Evolutionary conservation across 2,888 invertebrate genomes (phyloP), one percentile per base, ranked within the genome.

Genomic region (Drosophila birchii): DNA sequence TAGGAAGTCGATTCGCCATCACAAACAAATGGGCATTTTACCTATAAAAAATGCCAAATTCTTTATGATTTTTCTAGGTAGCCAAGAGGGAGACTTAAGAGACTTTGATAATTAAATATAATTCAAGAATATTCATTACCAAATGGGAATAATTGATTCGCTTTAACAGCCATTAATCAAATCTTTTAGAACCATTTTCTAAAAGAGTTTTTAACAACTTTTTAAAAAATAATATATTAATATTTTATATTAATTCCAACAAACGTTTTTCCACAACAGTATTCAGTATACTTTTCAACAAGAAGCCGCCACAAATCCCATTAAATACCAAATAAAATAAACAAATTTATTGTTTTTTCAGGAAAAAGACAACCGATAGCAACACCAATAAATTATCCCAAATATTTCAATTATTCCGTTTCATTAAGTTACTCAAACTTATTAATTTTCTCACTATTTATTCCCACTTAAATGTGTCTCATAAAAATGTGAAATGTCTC

Each of bases 1-100:
- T 69, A 68, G 68, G 68, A 68, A 68, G 67, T 67, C 56, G 55
- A 47, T 68, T 68, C 41, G 38, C 54, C 39, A 64, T 44, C 44
- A 45, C 29, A 32, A n/a, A 57, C 14, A 43, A 34, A 23, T 34
- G 32, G 9, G 5, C 0, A n/a, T 34, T 34, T 51, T 51, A 8
- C 8, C 9, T 16, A 20, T 51, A 9, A 16, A 16, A 20, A 20
- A 51, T 34, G 16, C n/a, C n/a, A n/a, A 3, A 20, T 51, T 20
- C 3, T 14, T 36, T 36, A n/a, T 8, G 51, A 23, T 16, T 26
- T 60, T 41, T 57, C 14, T 41, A 14, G 32, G 18, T 16, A 20
- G 20, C 9, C 3, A 8, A 16, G 34, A 34, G 5, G 7, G 1
- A 1, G 9, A 7, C n/a, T 14, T 1, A 1, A 8, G 14, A 14